Evolutionary conservation across 2,797 vertebrate genomes (phyloP), one percentile per base, ranked within the genome.

Genomic region (Nannoperca australis): DNA sequence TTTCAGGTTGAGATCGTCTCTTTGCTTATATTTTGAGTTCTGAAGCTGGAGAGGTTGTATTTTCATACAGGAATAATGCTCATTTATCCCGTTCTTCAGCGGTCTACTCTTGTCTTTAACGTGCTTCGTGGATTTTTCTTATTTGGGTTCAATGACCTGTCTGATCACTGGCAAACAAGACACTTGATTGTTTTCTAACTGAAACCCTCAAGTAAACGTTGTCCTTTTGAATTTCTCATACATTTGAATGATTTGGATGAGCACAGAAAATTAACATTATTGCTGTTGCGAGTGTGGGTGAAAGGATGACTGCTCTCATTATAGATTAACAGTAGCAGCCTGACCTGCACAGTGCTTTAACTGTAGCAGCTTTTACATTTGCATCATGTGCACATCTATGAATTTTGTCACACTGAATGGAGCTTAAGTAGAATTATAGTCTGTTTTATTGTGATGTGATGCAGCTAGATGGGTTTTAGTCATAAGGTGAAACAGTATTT

Each of bases 1-100:
- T 11, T 92, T 95, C 92, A 96, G 93, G 94, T 94, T 83, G 84
- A 90, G 27, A 71, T 32, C 18, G 3, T 34, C 24, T 69, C 2
- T 42, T 51, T 0, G 1, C 0, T 45, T 1, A 0, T 27, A 30
- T 40, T 40, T 17, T 49, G 27, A 60, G 11, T 30, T 1, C 30
- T 47, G 32, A 61, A 36, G 44, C 6, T 73, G 27, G 24, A 40
- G 18, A 49, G 38, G 34, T 40, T 44, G 34, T 0, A 2, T 0
- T 61, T 69, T 42, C 44, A 1, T 38, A 55, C 47, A 56, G 20
- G 24, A 55, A 3, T 24, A 13, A 13, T 32, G 3, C 32, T 58
- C 5, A 18, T 78, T 20, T 18, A 0, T 24, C 4, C 61, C 24
- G 32, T 7, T 47, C 12, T 68, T 38, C 8, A 11, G 30, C 15